Evolutionary conservation across 2,888 invertebrate species (phyloP), one percentile per base, ranked within the genome.

Genomic region (Achlya flavicornis): DNA sequence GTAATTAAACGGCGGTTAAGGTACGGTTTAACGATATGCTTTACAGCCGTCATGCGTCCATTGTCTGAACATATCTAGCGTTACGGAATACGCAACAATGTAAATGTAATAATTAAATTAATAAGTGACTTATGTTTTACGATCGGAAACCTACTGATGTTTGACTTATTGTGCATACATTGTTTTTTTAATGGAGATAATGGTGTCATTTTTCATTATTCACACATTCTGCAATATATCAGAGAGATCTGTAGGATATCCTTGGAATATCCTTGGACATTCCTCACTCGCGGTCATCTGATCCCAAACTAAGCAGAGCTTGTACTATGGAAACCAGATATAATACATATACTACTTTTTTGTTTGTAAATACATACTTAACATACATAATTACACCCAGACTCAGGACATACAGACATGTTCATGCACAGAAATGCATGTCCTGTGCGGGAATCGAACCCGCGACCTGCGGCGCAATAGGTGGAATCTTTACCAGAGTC

Each of bases 1-100:
- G 86, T 86, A 91, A 91, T 91, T 91, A 91, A 91, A 87, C 84
- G 79, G 86, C 70, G 89, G 88, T 90, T 86, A 80, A 77, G 78
- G 81, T 80, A 77, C 79, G 82, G 83, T 85, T 88, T 87, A 86
- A 87, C 85, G 85, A 85, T 86, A 84, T 70, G 66, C 68, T 82
- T 81, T 79, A 81, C 80, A 78, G 76, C 74, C 82, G 87, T 86
- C 86, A 86, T 83, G 83, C 79, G 75, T 64, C 85, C 79, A 87
- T 90, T 90, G 90, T 91, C 81, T 80, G 64, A 57, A 53, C 62
- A 19, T 53, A 63, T 65, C 66, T 61, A 63, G 69, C 71, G 65
- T 84, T 81, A 81, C 77, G 80, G 78, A 83, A 83, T 79, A 67
- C 33, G 76, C 82, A 80, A 87, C 87, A 84, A 80, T 86, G 88